Evolutionary conservation across 2,113 vertebrate species (phyloP).

Genomic region (Chaetura pelagica): DNA sequence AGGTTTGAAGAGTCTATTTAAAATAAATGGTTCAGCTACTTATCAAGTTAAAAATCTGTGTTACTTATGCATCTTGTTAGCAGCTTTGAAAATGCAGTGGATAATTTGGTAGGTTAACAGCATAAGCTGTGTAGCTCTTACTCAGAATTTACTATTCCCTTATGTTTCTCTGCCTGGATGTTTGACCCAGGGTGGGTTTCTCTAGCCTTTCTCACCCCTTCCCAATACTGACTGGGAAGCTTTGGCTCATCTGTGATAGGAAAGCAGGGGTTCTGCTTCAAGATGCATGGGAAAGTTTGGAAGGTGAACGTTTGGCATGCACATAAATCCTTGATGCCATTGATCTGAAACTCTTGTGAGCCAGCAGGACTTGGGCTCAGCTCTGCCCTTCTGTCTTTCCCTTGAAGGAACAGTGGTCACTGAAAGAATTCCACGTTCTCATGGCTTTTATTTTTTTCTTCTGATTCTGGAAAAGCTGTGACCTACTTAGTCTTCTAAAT

Average conservation of each 20-base stretch:
- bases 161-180: background rate
- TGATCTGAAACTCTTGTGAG: fast-evolving
- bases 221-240: background rate
- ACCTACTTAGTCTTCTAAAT: slow-evolving; percentile 69
- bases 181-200: background rate
- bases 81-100: background rate
- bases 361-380: background rate
- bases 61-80: background rate
- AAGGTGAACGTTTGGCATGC: background rate
- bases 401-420: background rate
- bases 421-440: background rate
- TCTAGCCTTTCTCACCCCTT: background rate
- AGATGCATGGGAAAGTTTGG: background rate
- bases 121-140: background rate
- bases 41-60: background rate
- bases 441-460: background rate
- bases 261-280: background rate
- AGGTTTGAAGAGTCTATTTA: background rate
- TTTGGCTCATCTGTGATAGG: background rate
- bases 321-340: fast-evolving
- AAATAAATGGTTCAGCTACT: background rate
- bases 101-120: background rate
- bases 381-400: background rate
- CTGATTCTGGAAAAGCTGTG: slow-evolving; percentile 60
- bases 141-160: background rate